Evolutionary conservation across 2,888 invertebrate genomes (phyloP).

Genomic region (Cylloceria caligata): DNA sequence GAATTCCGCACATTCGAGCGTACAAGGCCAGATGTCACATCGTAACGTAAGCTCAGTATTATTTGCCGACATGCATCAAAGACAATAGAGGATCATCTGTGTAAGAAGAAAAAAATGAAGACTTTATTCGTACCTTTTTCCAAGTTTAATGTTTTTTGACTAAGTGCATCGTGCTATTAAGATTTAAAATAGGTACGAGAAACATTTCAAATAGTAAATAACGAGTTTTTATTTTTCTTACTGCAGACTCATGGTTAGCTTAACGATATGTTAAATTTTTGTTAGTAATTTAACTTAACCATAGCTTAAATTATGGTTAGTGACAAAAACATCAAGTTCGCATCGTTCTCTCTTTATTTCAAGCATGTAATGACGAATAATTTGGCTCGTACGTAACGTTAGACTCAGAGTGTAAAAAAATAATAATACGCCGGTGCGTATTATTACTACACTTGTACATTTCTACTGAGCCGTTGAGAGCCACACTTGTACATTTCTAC

Average conservation of each 20-base stretch:
- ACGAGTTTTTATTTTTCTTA: too few species aligned
- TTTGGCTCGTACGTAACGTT: not conserved
- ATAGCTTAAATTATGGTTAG: not conserved
- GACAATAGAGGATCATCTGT: not conserved
- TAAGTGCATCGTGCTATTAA: not conserved
- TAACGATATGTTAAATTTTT: too few species aligned
- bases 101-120: not conserved
- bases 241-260: too few species aligned
- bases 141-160: not conserved
- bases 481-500: not conserved
- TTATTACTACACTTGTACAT: not conserved
- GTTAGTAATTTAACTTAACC: too few species aligned
- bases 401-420: not conserved
- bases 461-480: not conserved
- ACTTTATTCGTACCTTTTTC: not conserved
- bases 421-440: not conserved
- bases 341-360: not conserved
- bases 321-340: not conserved
- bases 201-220: too few species aligned
- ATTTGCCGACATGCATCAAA: not conserved
- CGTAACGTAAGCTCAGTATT: slow-evolving; percentile 7
- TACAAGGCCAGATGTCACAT: slow-evolving; percentile 1
- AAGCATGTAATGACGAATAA: not conserved
- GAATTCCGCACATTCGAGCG: not conserved
- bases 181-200: too few species aligned